Conservation (phyloP, 2,797 vertebrate genomes). For the Fratercula arctica region DNA sequence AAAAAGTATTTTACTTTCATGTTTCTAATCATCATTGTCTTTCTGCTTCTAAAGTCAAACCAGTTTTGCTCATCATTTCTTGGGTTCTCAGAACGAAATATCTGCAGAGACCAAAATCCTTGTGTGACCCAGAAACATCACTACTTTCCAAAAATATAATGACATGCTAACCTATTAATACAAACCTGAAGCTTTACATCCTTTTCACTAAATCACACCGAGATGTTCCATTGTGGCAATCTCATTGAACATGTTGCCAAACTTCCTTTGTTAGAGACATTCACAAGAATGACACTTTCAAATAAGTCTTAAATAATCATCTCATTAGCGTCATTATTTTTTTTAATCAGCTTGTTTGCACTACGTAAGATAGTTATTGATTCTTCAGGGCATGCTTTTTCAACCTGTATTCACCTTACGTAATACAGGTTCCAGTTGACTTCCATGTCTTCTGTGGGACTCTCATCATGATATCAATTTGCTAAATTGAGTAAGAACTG, state of each 20-base stretch:
- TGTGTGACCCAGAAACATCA: conserved; percentile 30
- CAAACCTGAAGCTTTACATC: background rate
- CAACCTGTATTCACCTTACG: background rate
- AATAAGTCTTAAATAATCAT: background rate
- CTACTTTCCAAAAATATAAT: background rate
- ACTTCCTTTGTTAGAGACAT: background rate
- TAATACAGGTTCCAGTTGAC: background rate
- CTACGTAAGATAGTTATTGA: background rate
- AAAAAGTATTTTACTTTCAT: background rate
- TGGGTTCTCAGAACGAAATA: background rate
- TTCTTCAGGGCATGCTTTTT: background rate
- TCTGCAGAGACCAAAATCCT: background rate
- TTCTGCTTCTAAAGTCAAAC: background rate
- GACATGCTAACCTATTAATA: conserved; percentile 12
- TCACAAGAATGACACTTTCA: background rate
- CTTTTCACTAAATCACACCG: background rate
- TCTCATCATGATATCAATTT: background rate
- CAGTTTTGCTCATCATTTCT: background rate
- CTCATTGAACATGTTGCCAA: background rate
- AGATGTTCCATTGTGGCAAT: background rate
- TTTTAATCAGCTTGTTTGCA: background rate
- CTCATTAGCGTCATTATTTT: background rate
- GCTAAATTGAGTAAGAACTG: background rate
- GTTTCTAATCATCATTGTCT: background rate
- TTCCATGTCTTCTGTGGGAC: background rate